Conservation (phyloP, 1,140 invertebrate genomes). For the Pogonus chalceus region DNA sequence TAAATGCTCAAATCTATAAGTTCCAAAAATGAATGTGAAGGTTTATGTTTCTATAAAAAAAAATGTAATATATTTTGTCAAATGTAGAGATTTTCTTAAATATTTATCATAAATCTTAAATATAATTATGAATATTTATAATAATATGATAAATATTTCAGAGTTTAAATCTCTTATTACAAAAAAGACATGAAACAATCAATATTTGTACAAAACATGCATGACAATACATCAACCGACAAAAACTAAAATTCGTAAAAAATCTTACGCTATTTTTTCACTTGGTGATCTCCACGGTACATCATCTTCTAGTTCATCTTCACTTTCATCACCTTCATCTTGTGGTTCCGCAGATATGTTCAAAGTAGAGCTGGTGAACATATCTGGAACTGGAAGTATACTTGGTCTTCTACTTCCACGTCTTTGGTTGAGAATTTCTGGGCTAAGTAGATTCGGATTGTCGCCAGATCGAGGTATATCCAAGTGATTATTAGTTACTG, state of each 20-base stretch:
- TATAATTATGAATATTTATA: no score
- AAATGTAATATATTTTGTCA: no score
- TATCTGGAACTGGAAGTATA: constrained; percentile 79
- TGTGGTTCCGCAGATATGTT: constrained; percentile 57
- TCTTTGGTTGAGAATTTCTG: constrained; percentile 62
- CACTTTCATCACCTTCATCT: constrained; percentile 67
- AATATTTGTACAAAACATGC: background rate
- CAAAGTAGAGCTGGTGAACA: constrained; percentile 67
- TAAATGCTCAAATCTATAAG: no score
- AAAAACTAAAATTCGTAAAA: constrained; percentile 14
- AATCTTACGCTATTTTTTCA: constrained; percentile 79
- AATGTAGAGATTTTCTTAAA: no score
- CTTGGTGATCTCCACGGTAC: constrained; percentile 81
- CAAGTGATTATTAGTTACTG: constrained; percentile 62
- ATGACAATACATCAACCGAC: background rate
- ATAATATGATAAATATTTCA: no score
- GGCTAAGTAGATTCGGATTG: constrained; percentile 73
- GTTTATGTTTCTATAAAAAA: no score
- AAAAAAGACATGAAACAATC: constrained; percentile 7
- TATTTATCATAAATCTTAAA: no score
- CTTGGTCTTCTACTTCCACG: constrained; percentile 75
- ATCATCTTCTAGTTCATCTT: constrained; percentile 80
- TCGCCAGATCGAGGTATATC: constrained; percentile 61
- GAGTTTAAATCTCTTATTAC: no score
- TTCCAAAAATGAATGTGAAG: no score